Evolutionary conservation across 2,888 invertebrate genomes (phyloP).

Genomic region (Drosophila prostipennis): DNA sequence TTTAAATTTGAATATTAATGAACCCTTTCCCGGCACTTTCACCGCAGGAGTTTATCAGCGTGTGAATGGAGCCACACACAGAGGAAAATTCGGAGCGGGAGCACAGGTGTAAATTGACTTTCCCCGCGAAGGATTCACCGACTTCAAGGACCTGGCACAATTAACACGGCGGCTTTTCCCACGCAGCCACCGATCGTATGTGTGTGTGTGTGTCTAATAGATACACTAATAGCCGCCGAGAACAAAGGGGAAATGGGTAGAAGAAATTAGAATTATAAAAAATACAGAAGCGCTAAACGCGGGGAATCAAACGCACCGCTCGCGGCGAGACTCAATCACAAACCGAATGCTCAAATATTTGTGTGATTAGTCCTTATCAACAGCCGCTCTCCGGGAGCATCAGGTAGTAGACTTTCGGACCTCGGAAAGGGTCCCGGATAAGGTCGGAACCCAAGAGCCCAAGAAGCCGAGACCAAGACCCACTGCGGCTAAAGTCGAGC

Average conservation of each 20-base stretch:
- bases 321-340: constrained; percentile 67
- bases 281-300: constrained; percentile 82
- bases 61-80: constrained; percentile 79
- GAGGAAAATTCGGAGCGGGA: constrained; percentile 4
- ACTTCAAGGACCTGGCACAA: constrained; percentile 65
- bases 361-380: constrained; percentile 82
- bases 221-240: constrained; percentile 63
- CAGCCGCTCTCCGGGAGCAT: constrained; percentile 47
- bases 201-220: constrained; percentile 57
- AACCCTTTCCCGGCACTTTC: constrained; percentile 67
- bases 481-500: constrained; percentile 76
- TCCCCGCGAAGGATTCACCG: constrained; percentile 55
- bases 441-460: neutral
- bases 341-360: constrained; percentile 81
- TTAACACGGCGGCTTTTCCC: constrained; percentile 80
- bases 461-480: constrained; percentile 43
- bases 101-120: constrained; percentile 73
- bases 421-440: constrained; percentile 19
- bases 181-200: constrained; percentile 56
- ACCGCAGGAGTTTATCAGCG: constrained; percentile 74
- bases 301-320: constrained; percentile 69
- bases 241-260: constrained; percentile 54
- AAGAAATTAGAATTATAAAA: constrained; percentile 66
- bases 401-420: constrained; percentile 20
- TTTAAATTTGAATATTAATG: constrained; percentile 75